Evolutionary conservation across 2,113 vertebrate genomes (phyloP).

Genomic region (Panurus biarmicus): DNA sequence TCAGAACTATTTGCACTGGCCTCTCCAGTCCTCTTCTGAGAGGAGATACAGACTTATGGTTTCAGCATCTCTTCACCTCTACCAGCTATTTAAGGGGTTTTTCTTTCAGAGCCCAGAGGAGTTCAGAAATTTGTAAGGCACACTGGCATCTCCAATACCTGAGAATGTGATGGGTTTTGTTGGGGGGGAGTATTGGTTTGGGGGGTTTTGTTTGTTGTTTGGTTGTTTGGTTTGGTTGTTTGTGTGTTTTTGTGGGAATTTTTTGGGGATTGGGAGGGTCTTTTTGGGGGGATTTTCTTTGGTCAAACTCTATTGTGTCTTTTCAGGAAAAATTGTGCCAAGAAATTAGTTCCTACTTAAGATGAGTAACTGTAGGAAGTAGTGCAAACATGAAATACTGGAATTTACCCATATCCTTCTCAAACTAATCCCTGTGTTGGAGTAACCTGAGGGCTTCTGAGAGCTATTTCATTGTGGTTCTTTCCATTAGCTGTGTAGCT

Average conservation of each 20-base stretch:
- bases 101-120: background rate
- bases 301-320: background rate
- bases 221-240: background rate
- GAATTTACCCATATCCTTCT: slow-evolving; percentile 85
- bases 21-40: background rate
- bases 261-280: fast-evolving
- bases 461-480: background rate
- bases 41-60: background rate
- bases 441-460: background rate
- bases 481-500: background rate
- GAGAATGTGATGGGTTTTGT: slow-evolving; percentile 5
- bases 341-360: slow-evolving; percentile 49
- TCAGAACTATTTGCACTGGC: background rate
- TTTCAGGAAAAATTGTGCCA: background rate
- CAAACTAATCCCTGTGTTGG: slow-evolving; percentile 45
- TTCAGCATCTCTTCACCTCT: background rate
- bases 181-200: background rate
- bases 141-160: background rate
- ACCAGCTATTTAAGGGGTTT: slow-evolving; percentile 27
- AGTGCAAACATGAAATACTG: slow-evolving; percentile 83
- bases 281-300: background rate
- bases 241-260: background rate
- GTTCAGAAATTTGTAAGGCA: background rate
- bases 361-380: slow-evolving; percentile 81
- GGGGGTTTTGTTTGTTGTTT: background rate